Conservation (phyloP, 2,797 vertebrate genomes). For the Urocyon cinereoargenteus region DNA sequence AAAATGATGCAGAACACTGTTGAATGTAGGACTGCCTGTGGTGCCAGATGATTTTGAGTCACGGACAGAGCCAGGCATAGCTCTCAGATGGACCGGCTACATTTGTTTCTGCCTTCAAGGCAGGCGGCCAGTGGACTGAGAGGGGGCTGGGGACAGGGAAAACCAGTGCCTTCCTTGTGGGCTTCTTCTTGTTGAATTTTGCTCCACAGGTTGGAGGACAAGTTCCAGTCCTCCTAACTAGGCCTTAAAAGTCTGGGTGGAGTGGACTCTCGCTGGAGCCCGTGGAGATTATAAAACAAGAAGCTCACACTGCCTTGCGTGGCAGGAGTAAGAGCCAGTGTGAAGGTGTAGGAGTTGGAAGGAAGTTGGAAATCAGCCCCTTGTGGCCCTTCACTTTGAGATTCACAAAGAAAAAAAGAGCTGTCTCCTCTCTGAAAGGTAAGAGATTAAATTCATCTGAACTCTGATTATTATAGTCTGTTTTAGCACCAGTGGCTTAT, state of each 20-base stretch:
- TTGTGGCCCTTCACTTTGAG: constrained; percentile 57
- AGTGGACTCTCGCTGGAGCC: not conserved
- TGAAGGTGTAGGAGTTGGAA: not conserved
- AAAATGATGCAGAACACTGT: not conserved
- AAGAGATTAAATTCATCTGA: constrained; percentile 67
- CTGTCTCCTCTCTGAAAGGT: constrained; percentile 28
- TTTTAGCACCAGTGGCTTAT: constrained; percentile 36
- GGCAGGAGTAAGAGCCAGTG: not conserved
- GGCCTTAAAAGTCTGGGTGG: constrained; percentile 11
- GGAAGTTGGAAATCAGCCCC: constrained; percentile 42
- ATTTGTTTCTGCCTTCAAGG: not conserved
- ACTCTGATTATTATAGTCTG: constrained; percentile 30
- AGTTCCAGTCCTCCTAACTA: constrained; percentile 45
- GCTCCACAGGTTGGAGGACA: constrained; percentile 49
- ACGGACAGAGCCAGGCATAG: not conserved
- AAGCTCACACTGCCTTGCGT: not conserved
- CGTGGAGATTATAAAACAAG: not conserved
- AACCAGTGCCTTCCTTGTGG: not conserved
- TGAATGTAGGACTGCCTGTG: not conserved
- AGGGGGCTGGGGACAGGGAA: not conserved
- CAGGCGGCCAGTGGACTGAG: not conserved
- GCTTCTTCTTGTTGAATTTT: constrained; percentile 58
- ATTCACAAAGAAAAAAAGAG: constrained; percentile 45
- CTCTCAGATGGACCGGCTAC: not conserved
- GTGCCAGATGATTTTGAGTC: not conserved